phyloP scores from a whole-genome alignment of 2,113 vertebrate species.

The Indicator maculatus region DNA sequence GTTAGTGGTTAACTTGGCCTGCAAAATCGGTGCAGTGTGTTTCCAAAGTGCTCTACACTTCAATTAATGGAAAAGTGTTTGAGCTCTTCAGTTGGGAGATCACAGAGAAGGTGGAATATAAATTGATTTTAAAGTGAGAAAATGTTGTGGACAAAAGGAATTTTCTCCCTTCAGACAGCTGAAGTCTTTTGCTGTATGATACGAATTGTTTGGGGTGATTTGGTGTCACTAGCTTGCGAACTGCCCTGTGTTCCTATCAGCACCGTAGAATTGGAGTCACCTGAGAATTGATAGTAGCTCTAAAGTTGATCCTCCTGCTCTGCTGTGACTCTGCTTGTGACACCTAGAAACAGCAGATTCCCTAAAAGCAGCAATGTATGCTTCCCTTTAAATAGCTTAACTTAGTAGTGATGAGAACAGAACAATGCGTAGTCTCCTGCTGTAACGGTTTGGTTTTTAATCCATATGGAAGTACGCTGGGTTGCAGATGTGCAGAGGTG shows the following conservation, averaged over 20 bases:
- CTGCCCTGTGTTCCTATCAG: background rate
- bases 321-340: background rate
- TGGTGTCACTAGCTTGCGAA: background rate
- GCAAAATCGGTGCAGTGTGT: background rate
- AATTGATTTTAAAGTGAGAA: background rate
- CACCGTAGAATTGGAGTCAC: rapidly evolving
- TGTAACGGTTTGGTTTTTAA: background rate
- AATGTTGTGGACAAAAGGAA: background rate
- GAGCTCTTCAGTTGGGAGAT: background rate
- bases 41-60: rapidly evolving
- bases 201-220: background rate
- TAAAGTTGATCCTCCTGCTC: background rate
- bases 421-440: rapidly evolving
- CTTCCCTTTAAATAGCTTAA: background rate
- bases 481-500: background rate
- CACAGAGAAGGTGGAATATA: background rate
- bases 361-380: background rate
- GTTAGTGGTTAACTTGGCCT: background rate
- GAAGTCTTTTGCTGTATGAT: background rate
- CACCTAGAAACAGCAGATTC: background rate
- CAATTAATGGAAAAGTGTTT: background rate
- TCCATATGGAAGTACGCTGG: background rate
- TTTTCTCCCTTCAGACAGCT: background rate
- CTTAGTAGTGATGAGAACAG: background rate
- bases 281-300: background rate